Evolutionary conservation across 2,888 invertebrate genomes (phyloP).

Genomic region (Ectemnius cavifrons): DNA sequence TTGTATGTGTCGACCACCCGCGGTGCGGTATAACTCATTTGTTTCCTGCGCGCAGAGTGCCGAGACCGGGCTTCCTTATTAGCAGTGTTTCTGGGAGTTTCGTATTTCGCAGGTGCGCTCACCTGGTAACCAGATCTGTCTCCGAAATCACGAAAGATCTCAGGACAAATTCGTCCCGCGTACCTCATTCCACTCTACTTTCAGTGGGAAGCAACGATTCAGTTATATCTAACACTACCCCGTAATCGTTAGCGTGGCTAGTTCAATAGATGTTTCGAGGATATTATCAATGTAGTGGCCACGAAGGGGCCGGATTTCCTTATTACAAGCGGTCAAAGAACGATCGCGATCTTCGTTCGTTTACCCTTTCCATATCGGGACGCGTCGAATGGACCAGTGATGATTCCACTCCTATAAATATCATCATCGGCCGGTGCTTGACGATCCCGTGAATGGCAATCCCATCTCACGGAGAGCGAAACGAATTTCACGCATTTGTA

Average conservation of each 20-base stretch:
- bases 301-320: conserved; percentile 50
- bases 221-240: too few species aligned
- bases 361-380: conserved; percentile 3
- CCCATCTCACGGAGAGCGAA: background rate
- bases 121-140: conserved; percentile 11
- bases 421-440: background rate
- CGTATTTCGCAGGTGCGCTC: conserved; percentile 13
- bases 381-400: background rate
- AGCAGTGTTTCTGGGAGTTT: conserved; percentile 7
- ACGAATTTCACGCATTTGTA: background rate
- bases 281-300: conserved; percentile 71
- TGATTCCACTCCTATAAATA: conserved; percentile 10
- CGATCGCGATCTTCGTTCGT: conserved; percentile 22
- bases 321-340: conserved; percentile 33
- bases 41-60: background rate
- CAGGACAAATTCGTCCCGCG: conserved; percentile 20
- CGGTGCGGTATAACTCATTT: background rate
- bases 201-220: too few species aligned
- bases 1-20: background rate
- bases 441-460: background rate
- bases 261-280: conserved; percentile 32
- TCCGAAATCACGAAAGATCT: background rate
- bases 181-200: conserved; percentile 14
- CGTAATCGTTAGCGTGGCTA: too few species aligned
- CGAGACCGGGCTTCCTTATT: conserved; percentile 26